Evolutionary conservation across 2,113 vertebrate species (phyloP), one percentile per base, ranked within the genome.

Genomic region (Oncorhynchus clarkii): DNA sequence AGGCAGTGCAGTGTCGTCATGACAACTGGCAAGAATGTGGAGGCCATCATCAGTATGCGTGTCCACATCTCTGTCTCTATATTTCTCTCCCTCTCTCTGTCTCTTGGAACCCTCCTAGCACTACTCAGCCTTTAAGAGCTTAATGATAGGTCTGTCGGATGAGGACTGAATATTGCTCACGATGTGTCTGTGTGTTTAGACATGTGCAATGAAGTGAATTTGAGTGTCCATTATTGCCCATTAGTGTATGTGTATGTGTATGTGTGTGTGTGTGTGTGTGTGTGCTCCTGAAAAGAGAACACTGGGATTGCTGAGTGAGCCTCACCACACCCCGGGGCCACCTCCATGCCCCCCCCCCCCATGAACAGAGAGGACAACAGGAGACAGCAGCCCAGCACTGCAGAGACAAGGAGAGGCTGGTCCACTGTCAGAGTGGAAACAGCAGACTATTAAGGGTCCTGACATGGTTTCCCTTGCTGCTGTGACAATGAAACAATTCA

Each of bases 1-100:
- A 82, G 74, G 72, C 59, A 85, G 81, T 76, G 81, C 76, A 74
- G 81, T 51, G 71, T 85, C 83, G 77, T 83, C 86, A 87, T 85
- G 83, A 85, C 86, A 85, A 87, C 81, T 77, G 78, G 67, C 69
- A 73, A 77, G 83, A 78, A 84, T 79, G 78, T 78, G 70, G 39
- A 75, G 75, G 67, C 76, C 24, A 75, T 79, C 77, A 86, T 81
- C 79, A 85, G 79, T 75, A 85, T 85, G 81, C 81, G 68, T 73
- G 79, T 60, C 83, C 80, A 85, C 78, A 76, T 73, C 77, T 77
- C 74, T 71, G 31, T 70, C 34, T 45, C 39, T 70, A 16, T 18
- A n/a, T 70, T 27, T 48, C 24, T 31, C 73, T 67, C 67, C 62
- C 20, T 74, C 22, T 39, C 18, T 29, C 9, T 69, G 16, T 54